Base-by-base conservation (phyloP, 1,140 invertebrate species). In the Drosophila ogumai region DNA sequence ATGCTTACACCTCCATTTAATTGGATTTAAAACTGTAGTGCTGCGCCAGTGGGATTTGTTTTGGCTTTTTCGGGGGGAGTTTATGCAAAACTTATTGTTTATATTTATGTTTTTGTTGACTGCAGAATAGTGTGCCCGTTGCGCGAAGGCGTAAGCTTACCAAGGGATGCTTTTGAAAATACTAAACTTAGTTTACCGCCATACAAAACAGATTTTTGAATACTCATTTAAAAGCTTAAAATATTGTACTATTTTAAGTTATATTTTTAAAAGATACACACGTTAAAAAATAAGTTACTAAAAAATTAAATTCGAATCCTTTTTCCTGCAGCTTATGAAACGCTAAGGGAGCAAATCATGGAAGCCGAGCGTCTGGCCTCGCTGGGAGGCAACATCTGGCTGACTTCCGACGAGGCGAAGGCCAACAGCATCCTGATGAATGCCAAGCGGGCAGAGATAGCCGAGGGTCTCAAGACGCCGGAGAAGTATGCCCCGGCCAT, bases 401-500 rank as follows among this genome's bases (percentile, higher is more conserved):
- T 92, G 1, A 50, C 88, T 0, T 81, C 88, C 44, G 88, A 86
- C 19, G 91, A 92, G 74, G 88, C 91, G 44, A 92, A 92, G 64
- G 91, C 86, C 44, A 92, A 92, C 47, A 81, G 69, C 56, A 91
- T 92, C 13, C 64, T 92, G 58, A 92, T 92, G 91, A 92, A 91
- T 40, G 91, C 91, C 34, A 92, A 92, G 54, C 69, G 88, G 1
- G 78, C 82, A 7, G 91, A 92, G 54, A 91, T 92, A 17, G 74
- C 86, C 3, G 88, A 92, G 47, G 91, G 91, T 1, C 28, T 88
- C 0, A 92, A 92, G 34, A 66, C 86, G n/a, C 91, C 91, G 6
- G 86, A 90, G 41, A 92, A 90, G 38, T 92, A 92, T 72, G 72
- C 94, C 9, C 95, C 96, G 2, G 94, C 94, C 0, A 93, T 93